Evolutionary conservation across 2,797 vertebrate species (phyloP).

Genomic region (Erithacus rubecula): DNA sequence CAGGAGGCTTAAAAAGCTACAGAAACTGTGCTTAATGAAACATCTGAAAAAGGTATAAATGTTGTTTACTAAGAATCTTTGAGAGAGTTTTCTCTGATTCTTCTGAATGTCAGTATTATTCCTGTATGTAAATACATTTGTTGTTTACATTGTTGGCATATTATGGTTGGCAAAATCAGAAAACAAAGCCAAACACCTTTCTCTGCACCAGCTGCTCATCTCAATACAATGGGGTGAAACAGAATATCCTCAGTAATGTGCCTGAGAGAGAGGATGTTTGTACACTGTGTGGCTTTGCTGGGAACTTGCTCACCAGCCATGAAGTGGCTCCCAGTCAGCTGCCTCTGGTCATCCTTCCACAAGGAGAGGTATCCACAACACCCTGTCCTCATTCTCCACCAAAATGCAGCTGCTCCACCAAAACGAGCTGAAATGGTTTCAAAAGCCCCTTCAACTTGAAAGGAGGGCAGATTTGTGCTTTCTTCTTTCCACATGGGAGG

Average conservation of each 20-base stretch:
- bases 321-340: background rate
- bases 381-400: background rate
- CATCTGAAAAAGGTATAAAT: background rate
- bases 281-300: background rate
- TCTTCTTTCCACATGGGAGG: background rate
- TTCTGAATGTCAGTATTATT: background rate
- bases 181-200: background rate
- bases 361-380: background rate
- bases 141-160: background rate
- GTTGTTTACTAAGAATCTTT: background rate
- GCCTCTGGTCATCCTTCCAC: fast-evolving
- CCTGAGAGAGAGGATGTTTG: background rate
- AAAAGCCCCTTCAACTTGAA: background rate
- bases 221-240: background rate
- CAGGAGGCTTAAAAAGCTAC: background rate
- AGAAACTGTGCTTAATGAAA: background rate
- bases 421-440: background rate
- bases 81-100: background rate
- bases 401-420: background rate
- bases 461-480: background rate
- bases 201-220: background rate
- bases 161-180: background rate
- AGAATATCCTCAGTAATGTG: background rate
- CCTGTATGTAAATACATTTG: background rate
- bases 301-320: background rate